Conservation (phyloP, 2,797 vertebrate species). For the Thalassophryne amazonica region DNA sequence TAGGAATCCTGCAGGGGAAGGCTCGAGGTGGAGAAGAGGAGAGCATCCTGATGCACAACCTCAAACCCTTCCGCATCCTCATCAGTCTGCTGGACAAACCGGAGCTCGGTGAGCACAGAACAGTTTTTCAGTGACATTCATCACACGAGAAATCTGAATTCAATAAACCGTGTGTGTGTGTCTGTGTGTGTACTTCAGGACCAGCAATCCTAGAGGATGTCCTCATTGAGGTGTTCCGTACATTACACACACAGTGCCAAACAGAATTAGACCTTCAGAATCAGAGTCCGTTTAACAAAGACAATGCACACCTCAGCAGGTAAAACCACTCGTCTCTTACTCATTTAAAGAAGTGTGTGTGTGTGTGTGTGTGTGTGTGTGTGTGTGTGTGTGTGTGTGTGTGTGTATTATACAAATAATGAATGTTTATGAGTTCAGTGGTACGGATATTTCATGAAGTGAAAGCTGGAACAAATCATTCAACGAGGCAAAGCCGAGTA, state of each 20-base stretch:
- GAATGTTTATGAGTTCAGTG: too few relatives aligned
- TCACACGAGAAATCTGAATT: background rate
- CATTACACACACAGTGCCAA: conserved; percentile 91
- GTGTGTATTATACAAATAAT: too few relatives aligned
- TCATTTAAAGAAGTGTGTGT: too few relatives aligned
- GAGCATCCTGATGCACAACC: conserved; percentile 91
- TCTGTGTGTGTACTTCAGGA: conserved; percentile 69
- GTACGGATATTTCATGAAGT: too few relatives aligned
- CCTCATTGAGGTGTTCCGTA: conserved; percentile 95
- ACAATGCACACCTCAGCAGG: conserved; percentile 96
- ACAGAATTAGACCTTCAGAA: conserved; percentile 91
- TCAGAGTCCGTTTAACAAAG: conserved; percentile 92
- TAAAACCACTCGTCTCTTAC: conserved; percentile 37
- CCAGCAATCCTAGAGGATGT: conserved; percentile 97
- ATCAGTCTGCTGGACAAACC: conserved; percentile 98
- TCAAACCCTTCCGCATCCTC: conserved; percentile 97
- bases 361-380: too few relatives aligned
- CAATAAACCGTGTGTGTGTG: background rate
- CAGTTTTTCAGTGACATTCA: background rate
- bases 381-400: too few relatives aligned
- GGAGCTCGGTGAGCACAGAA: conserved; percentile 94
- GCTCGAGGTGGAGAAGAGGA: conserved; percentile 88
- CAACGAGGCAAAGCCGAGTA: too few relatives aligned
- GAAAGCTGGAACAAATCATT: too few relatives aligned
- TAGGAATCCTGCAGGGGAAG: conserved; percentile 95